These are phyloP conservation scores for Rhagonycha lutea DNA, from an alignment of 2,888 invertebrate genomes.

Conservation along the genomic window DNA sequence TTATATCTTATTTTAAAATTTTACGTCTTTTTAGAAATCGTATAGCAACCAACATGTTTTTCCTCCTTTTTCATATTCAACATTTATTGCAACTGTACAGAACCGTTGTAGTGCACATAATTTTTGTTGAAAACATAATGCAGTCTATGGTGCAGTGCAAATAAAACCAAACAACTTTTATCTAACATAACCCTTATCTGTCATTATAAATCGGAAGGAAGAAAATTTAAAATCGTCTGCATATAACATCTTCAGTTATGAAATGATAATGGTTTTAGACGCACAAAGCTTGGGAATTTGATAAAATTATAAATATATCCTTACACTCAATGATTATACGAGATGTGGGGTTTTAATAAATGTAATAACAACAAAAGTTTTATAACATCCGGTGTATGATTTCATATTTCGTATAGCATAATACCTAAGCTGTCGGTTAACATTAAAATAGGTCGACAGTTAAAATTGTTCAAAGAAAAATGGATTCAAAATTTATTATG, in stretches of 20 bases:
- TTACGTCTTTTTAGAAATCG: background rate
- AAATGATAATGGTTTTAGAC: background rate
- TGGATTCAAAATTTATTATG: slow-evolving; percentile 4
- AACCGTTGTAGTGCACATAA: slow-evolving; percentile 8
- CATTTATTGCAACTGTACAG: background rate
- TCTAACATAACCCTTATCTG: slow-evolving; percentile 4
- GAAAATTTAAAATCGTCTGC: slow-evolving; percentile 6
- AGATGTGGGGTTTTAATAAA: slow-evolving; percentile 5
- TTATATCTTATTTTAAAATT: background rate
- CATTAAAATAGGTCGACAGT: slow-evolving; percentile 18
- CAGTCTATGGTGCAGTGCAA: background rate
- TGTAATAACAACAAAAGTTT: slow-evolving; percentile 12
- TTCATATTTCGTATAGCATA: slow-evolving; percentile 17
- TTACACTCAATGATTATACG: background rate
- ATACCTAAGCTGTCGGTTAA: slow-evolving; percentile 3
- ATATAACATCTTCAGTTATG: background rate
- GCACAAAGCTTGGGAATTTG: slow-evolving; percentile 2
- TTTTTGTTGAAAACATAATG: slow-evolving; percentile 1
- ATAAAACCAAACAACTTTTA: background rate
- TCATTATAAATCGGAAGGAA: slow-evolving; percentile 6
- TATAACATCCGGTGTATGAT: slow-evolving; percentile 17
- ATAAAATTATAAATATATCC: slow-evolving; percentile 4
- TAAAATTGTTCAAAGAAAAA: slow-evolving; percentile 10
- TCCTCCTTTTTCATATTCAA: background rate
- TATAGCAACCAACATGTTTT: background rate